Percentiles rank a stretch among this genome's conserved stretches.
These are phyloP conservation scores for Nesogale talazaci DNA, from an alignment of 2,113 vertebrate species.

Conservation along the genomic window DNA sequence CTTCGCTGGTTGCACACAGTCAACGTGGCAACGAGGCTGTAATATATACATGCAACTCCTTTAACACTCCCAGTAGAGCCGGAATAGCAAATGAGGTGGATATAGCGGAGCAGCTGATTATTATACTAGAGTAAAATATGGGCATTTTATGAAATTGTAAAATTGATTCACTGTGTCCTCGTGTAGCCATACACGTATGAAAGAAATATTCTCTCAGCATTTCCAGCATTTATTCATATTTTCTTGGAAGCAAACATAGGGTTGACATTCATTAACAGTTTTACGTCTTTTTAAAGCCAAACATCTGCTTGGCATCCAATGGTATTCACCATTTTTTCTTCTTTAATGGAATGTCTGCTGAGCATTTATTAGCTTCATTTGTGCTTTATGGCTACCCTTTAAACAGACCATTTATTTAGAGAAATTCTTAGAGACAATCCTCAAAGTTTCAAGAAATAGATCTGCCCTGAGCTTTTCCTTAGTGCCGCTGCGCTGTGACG, in stretches of 20 bases:
- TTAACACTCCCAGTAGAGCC: neutral
- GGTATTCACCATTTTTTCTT: slow-evolving; percentile 27
- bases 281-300: slow-evolving; percentile 71
- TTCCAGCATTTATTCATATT: slow-evolving; percentile 74
- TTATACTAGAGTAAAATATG: slow-evolving; percentile 38
- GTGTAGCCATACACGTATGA: slow-evolving; percentile 30
- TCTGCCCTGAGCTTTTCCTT: slow-evolving; percentile 27
- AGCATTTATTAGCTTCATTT: slow-evolving; percentile 67
- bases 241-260: slow-evolving; percentile 72
- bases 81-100: neutral
- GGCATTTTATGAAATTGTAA: slow-evolving; percentile 58
- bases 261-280: slow-evolving; percentile 76
- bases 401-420: slow-evolving; percentile 61
- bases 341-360: slow-evolving; percentile 68
- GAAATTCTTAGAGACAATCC: slow-evolving; percentile 64
- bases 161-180: slow-evolving; percentile 45
- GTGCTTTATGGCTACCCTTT: slow-evolving; percentile 52
- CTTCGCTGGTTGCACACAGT: neutral
- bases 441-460: slow-evolving; percentile 43
- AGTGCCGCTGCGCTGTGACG: neutral
- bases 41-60: neutral
- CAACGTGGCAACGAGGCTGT: neutral
- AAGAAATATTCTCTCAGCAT: slow-evolving; percentile 64
- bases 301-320: slow-evolving; percentile 76
- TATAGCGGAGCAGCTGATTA: neutral